These are phyloP conservation scores for Zaprionus africanus DNA, from an alignment of 1,140 invertebrate species.

Conservation along the genomic window DNA sequence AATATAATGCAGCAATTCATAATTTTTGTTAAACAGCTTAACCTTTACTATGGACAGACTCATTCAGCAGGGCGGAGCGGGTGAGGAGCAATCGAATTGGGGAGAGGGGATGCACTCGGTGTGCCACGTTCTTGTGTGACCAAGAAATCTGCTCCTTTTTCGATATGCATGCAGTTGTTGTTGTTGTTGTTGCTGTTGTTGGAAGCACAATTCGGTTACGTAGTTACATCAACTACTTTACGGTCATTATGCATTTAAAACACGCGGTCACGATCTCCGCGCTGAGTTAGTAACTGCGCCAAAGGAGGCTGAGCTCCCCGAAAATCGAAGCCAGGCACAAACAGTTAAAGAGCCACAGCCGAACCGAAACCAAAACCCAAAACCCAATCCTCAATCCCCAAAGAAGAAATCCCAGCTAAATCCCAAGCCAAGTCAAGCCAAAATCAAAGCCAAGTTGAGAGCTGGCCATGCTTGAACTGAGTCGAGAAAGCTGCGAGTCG, in stretches of 20 bases:
- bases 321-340: conserved; percentile 59
- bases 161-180: conserved; percentile 64
- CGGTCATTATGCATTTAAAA: conserved; percentile 84
- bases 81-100: not conserved
- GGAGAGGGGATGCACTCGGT: not conserved
- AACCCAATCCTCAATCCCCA: not conserved
- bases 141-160: conserved; percentile 65
- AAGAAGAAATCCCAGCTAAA: conserved; percentile 2
- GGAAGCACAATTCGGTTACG: conserved; percentile 64
- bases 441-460: conserved; percentile 63
- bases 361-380: conserved; percentile 20
- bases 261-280: conserved; percentile 84
- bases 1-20: conserved; percentile 83
- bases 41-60: conserved; percentile 34
- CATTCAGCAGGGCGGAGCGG: not conserved
- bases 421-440: conserved; percentile 24
- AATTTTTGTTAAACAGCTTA: conserved; percentile 75
- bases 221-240: conserved; percentile 80
- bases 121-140: conserved; percentile 54
- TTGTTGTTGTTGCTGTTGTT: conserved; percentile 49
- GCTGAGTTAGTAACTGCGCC: conserved; percentile 80
- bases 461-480: conserved; percentile 24
- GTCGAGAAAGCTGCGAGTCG: conserved; percentile 44
- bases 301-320: conserved; percentile 45
- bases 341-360: conserved; percentile 28